Evolutionary conservation across 2,888 invertebrate genomes (phyloP).

Genomic region (Tachina grossa): DNA sequence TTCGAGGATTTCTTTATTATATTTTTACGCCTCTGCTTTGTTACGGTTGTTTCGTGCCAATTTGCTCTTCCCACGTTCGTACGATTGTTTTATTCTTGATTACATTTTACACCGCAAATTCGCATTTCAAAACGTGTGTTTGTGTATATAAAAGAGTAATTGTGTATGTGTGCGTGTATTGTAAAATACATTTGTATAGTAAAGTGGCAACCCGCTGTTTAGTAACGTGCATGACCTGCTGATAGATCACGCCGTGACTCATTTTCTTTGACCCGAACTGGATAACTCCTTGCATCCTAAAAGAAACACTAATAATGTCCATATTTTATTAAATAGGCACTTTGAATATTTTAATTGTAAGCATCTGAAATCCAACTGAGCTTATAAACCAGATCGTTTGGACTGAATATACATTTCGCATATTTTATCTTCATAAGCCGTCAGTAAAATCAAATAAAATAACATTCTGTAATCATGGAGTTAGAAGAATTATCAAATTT

Average conservation of each 20-base stretch:
- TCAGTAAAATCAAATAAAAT: slow-evolving; percentile 6
- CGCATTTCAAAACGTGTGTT: slow-evolving; percentile 69
- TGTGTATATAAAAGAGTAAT: slow-evolving; percentile 26
- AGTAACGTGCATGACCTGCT: slow-evolving; percentile 58
- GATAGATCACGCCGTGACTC: slow-evolving; percentile 55
- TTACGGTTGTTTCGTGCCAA: slow-evolving; percentile 65
- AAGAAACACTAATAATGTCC: slow-evolving; percentile 41
- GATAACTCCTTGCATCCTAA: slow-evolving; percentile 10
- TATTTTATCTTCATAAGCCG: slow-evolving; percentile 6
- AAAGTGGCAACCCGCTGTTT: slow-evolving; percentile 65
- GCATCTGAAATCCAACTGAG: slow-evolving; percentile 38
- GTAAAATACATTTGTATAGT: slow-evolving; percentile 34
- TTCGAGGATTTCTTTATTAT: slow-evolving; percentile 57
- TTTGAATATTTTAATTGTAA: slow-evolving; percentile 16
- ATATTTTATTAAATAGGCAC: slow-evolving; percentile 11
- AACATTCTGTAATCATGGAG: slow-evolving; percentile 77
- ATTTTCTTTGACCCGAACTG: neutral
- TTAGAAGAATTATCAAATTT: slow-evolving; percentile 81
- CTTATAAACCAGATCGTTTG: neutral
- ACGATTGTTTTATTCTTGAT: slow-evolving; percentile 61
- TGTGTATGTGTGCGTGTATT: slow-evolving; percentile 20
- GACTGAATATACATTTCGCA: neutral
- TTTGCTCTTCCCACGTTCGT: slow-evolving; percentile 69
- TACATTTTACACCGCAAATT: slow-evolving; percentile 68
- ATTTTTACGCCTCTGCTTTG: slow-evolving; percentile 71